These are phyloP conservation scores for Gandaritis pyraliata DNA, from an alignment of 2,888 invertebrate genomes.

Conservation along the genomic window DNA sequence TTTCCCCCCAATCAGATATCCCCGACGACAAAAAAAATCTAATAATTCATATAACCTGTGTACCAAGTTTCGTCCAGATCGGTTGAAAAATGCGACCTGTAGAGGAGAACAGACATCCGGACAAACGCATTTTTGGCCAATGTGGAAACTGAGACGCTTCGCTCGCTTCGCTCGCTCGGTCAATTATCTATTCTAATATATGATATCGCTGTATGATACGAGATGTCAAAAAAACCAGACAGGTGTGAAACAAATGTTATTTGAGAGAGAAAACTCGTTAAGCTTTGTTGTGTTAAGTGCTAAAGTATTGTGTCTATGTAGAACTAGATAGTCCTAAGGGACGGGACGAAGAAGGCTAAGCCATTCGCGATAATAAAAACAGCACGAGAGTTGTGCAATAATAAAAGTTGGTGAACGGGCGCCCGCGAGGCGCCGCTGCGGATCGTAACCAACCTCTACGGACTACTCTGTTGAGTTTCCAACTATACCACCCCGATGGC, in stretches of 20 bases:
- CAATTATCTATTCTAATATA: background rate
- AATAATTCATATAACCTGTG: too few species aligned
- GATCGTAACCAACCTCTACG: slow-evolving; percentile 40
- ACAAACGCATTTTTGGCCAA: too few species aligned
- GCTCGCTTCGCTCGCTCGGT: too few species aligned
- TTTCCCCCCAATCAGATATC: too few species aligned
- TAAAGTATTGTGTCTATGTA: slow-evolving; percentile 35
- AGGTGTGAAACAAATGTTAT: slow-evolving; percentile 26
- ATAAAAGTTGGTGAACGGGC: slow-evolving; percentile 72
- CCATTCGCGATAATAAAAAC: slow-evolving; percentile 70
- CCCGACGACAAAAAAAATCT: too few species aligned
- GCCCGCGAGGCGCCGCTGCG: slow-evolving; percentile 65
- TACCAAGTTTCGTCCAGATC: too few species aligned
- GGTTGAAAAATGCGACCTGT: too few species aligned
- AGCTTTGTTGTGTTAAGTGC: slow-evolving; percentile 39
- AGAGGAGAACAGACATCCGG: too few species aligned
- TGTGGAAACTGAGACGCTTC: too few species aligned
- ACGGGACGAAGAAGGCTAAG: slow-evolving; percentile 56
- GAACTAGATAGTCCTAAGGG: slow-evolving; percentile 49
- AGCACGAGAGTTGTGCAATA: slow-evolving; percentile 71
- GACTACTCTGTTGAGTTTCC: slow-evolving; percentile 19
- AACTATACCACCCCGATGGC: background rate
- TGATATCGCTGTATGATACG: slow-evolving; percentile 1
- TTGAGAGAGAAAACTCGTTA: slow-evolving; percentile 37
- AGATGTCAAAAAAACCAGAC: slow-evolving; percentile 2